phyloP scores from a whole-genome alignment of 2,888 invertebrate species.

The Erebia aethiops region DNA sequence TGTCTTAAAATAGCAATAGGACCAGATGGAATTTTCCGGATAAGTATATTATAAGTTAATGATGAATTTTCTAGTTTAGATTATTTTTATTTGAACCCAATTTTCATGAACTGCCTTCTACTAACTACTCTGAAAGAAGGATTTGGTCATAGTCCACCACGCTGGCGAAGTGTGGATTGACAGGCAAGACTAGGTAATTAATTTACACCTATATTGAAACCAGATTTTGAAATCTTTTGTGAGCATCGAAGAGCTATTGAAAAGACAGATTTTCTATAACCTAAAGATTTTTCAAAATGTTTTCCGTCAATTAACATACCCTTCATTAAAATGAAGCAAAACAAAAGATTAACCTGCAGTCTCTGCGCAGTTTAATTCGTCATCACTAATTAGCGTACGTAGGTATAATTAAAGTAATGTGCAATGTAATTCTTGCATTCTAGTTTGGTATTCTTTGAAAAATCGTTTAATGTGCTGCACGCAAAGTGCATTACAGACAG shows the following conservation, averaged over 20 bases:
- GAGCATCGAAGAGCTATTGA: not conserved
- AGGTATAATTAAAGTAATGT: conserved; percentile 30
- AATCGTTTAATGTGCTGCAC: conserved; percentile 21
- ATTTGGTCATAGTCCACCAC: no score
- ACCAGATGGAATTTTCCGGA: no score
- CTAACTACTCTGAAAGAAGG: no score
- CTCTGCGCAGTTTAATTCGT: conserved; percentile 30
- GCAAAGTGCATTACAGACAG: conserved; percentile 24
- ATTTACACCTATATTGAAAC: no score
- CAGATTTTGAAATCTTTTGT: no score
- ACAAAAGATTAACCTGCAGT: conserved; percentile 16
- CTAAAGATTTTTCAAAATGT: not conserved
- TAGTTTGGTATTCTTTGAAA: conserved; percentile 30
- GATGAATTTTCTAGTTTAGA: no score
- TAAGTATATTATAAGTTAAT: no score
- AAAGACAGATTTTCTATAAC: not conserved
- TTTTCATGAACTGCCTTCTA: no score
- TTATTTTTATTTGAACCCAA: no score
- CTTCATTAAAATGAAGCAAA: conserved; percentile 9
- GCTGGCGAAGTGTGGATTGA: no score
- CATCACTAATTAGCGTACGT: conserved; percentile 35
- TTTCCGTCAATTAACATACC: conserved; percentile 2
- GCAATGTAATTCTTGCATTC: conserved; percentile 29
- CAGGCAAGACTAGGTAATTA: no score
- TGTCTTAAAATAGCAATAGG: no score